Base-by-base conservation (phyloP, 2,797 vertebrate species). In the Phaenicophaeus curvirostris region DNA sequence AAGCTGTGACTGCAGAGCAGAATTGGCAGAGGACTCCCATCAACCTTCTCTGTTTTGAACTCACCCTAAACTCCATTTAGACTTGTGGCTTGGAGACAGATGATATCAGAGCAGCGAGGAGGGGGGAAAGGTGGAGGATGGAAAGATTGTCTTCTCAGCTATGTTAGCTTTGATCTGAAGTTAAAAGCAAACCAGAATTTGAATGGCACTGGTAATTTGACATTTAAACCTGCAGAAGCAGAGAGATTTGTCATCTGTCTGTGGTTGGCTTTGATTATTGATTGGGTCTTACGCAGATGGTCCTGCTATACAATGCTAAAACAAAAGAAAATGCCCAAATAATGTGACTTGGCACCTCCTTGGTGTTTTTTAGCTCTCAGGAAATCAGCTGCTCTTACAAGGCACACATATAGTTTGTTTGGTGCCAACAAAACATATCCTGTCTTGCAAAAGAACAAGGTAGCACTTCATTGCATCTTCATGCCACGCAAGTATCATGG, bases 1-100 rank as follows among this genome's bases (percentile, higher is more conserved):
- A 81, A 81, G 76, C 90, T 95, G 93, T 88, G 96, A 81, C 62
- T 92, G 71, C 41, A 8, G 86, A 91, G 74, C 12, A 33, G 95
- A 87, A 97, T 96, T 97, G 98, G 97, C 95, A 83, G 37, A 75
- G 78, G 51, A 71, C 65, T 96, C 92, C 48, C 68, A 82, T 95
- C 80, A 48, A 75, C 87, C 89, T 92, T 93, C 61, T 93, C 94
- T 79, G 61, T 93, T 93, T 79, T 96, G 92, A 97, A 90, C 77
- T 95, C 37, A 1, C 76, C 83, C 58, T 81, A 39, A 30, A 42
- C 81, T 94, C 41, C 63, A 74, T 66, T 93, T 94, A 94, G 88
- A 28, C 84, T 95, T 95, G 33, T 66, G 89, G 78, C 91, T 93
- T 94, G 48, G 54, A 89, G 86, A 94, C 81, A 78, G 77, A 85